Base-by-base conservation (phyloP, 1,140 invertebrate species). In the Doryteuthis pealeii region DNA sequence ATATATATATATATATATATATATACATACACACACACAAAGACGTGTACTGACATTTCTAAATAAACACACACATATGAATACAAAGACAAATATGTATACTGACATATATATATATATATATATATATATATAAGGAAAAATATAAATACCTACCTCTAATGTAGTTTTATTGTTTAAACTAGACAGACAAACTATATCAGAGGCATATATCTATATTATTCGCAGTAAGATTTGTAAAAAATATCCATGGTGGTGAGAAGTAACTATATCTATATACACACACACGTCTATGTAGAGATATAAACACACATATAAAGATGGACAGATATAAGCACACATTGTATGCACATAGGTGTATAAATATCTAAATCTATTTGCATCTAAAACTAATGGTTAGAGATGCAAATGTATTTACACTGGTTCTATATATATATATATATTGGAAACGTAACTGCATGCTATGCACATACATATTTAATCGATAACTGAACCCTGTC, bases 41-140 rank as follows among this genome's bases (percentile, higher is more conserved):
- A 58, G 4, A 58, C 54, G 26, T 26, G 26, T 15, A 18, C 15
- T 3, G 2, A 58, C 15, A 58, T 58, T 5, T 26, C 3, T 58
- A 58, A 5, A 58, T 58, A 58, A 5, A 58, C 15, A 58, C 15
- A 58, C 15, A 58, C 15, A 58, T 26, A 58, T 26, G 15, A 5
- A 58, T 58, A 58, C 15, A 58, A 3, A 58, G 3, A 58, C 15
- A 18, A 4, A 58, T 58, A 6, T 15, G 15, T 58, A 49, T 49
- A 49, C 18, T 10, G 8, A 49, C 18, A 49, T 49, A 49, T 49
- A 49, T 18, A 49, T 18, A 49, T 49, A 49, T 49, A 49, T 49
- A 49, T 18, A 49, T 49, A 49, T 49, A 49, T 49, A 49, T 49
- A 49, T 49, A 49, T 49, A 49, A n/a, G n/a, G n/a, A n/a, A n/a